phyloP scores from a whole-genome alignment of 37 sponge, comb jelly and placozoan genomes.

The Halisarca cf. caerulea region DNA sequence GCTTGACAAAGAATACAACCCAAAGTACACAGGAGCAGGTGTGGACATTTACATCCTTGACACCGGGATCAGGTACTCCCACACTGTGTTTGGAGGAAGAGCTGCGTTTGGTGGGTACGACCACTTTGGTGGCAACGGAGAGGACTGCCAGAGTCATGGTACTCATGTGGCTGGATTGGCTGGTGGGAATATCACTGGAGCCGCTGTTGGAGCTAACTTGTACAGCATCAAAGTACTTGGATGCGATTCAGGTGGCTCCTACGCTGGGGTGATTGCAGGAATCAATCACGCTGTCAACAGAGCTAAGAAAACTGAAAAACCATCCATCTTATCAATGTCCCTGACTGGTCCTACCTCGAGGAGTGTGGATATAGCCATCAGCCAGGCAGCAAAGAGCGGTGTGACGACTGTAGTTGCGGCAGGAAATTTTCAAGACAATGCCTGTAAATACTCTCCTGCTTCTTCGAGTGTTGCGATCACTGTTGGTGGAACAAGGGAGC shows the following conservation, averaged over 20 bases:
- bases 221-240: conserved; percentile 67
- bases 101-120: conserved; percentile 12
- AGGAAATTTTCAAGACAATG: conserved; percentile 53
- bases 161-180: conserved; percentile 79
- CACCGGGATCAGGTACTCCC: conserved; percentile 63
- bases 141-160: conserved; percentile 74
- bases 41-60: conserved; percentile 79
- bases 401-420: conserved; percentile 62
- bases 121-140: conserved; percentile 30
- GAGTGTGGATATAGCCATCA: conserved; percentile 42
- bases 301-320: conserved; percentile 14
- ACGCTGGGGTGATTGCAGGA: conserved; percentile 45
- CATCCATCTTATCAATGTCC: conserved; percentile 66
- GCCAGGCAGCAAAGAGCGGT: conserved; percentile 31
- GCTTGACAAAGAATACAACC: conserved; percentile 53
- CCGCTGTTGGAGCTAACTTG: conserved; percentile 45
- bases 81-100: conserved; percentile 34
- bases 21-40: conserved; percentile 57
- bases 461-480: conserved; percentile 55
- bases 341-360: conserved; percentile 33
- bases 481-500: conserved; percentile 56
- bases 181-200: conserved; percentile 55
- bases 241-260: conserved; percentile 50
- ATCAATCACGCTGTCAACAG: conserved; percentile 36
- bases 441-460: conserved; percentile 60